Evolutionary conservation across 2,797 vertebrate genomes (phyloP).

Genomic region (Macropodus opercularis): DNA sequence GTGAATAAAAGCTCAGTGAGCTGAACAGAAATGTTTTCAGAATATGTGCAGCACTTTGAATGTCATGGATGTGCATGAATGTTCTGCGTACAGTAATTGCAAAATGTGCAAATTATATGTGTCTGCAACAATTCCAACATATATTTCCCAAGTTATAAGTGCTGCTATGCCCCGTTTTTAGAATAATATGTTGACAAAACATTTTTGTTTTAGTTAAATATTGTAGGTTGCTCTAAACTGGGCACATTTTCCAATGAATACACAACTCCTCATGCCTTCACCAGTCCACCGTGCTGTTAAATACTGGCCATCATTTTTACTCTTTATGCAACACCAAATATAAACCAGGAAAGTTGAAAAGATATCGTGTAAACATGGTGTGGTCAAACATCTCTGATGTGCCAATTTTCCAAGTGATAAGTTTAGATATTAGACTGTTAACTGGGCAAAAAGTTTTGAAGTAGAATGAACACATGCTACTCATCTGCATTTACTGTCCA

Average conservation of each 20-base stretch:
- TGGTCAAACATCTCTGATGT: not conserved
- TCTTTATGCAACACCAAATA: constrained; percentile 18
- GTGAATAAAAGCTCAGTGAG: not conserved
- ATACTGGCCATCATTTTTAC: constrained; percentile 3
- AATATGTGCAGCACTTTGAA: not conserved
- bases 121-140: no score
- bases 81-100: no score
- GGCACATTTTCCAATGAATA: constrained; percentile 44
- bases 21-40: not conserved
- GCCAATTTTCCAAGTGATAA: not conserved
- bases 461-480: not conserved
- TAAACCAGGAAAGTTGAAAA: constrained; percentile 20
- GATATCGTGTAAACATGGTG: not conserved
- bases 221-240: not conserved
- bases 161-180: not conserved
- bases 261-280: constrained; percentile 35
- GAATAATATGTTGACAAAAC: not conserved
- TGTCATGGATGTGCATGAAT: no score
- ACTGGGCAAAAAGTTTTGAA: not conserved
- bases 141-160: no score
- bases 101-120: no score
- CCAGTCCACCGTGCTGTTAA: constrained; percentile 18
- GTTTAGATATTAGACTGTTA: no score
- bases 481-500: not conserved
- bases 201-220: constrained; percentile 20